These are phyloP conservation scores for Acleris cristana DNA, from an alignment of 2,888 invertebrate genomes.

Conservation along the genomic window DNA sequence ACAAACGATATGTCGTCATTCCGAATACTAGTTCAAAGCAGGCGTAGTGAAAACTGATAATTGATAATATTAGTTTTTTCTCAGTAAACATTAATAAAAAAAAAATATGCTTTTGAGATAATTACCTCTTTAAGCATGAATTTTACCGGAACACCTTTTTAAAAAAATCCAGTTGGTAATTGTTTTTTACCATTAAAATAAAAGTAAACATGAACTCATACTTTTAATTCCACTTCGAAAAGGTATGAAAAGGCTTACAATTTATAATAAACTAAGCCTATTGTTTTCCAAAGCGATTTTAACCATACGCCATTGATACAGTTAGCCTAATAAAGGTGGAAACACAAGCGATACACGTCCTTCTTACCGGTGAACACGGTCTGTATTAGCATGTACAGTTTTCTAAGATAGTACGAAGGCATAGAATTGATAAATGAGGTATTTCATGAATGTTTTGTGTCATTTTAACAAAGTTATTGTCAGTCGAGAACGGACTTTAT, in stretches of 20 bases:
- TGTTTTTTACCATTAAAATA: background rate
- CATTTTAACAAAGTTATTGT: background rate
- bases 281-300: slow-evolving; percentile 23
- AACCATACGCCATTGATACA: slow-evolving; percentile 32
- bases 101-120: too few relatives aligned
- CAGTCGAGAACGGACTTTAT: background rate
- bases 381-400: background rate
- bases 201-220: background rate
- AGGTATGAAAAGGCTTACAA: slow-evolving; percentile 1
- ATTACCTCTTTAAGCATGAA: too few relatives aligned
- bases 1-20: too few relatives aligned
- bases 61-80: too few relatives aligned
- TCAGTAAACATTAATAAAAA: too few relatives aligned
- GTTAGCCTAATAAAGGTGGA: slow-evolving; percentile 20
- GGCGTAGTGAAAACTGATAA: too few relatives aligned
- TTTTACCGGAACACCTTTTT: too few relatives aligned
- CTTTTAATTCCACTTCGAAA: background rate
- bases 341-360: background rate
- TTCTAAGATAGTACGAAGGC: slow-evolving; percentile 21
- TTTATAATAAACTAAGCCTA: slow-evolving; percentile 35
- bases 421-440: slow-evolving; percentile 36
- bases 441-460: slow-evolving; percentile 33
- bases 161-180: too few relatives aligned
- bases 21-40: too few relatives aligned
- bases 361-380: background rate